Percentiles rank a stretch among this genome's conserved stretches.
These are phyloP conservation scores for Operophtera brumata DNA, from an alignment of 2,888 invertebrate species.

Conservation along the genomic window DNA sequence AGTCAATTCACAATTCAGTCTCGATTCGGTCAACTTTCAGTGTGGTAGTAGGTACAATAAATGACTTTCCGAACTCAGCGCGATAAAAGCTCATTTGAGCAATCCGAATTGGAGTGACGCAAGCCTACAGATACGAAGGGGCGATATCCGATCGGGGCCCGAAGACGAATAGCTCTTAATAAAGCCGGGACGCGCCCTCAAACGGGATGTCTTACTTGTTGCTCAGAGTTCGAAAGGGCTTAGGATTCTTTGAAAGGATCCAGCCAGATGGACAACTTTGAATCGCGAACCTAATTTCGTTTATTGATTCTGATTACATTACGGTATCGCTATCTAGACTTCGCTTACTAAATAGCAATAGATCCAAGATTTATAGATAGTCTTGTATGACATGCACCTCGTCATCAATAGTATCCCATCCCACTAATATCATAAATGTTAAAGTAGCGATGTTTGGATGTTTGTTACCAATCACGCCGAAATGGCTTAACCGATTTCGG, in stretches of 20 bases:
- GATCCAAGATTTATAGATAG: no score
- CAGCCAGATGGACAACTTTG: constrained; percentile 16
- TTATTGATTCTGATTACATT: constrained; percentile 16
- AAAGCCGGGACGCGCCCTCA: constrained; percentile 59
- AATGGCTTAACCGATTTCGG: no score
- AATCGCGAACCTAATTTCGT: constrained; percentile 11
- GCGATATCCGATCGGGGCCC: constrained; percentile 45
- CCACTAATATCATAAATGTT: no score
- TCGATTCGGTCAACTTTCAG: no score
- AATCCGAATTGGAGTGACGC: background rate
- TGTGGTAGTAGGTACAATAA: no score
- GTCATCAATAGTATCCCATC: no score
- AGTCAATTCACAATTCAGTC: no score
- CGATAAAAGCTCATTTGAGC: background rate
- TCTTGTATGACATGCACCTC: no score
- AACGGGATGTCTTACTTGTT: constrained; percentile 70
- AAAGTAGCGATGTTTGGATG: no score
- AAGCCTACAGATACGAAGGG: constrained; percentile 6
- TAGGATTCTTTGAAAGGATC: constrained; percentile 35
- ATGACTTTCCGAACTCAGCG: background rate
- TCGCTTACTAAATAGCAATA: no score
- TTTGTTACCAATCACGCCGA: no score
- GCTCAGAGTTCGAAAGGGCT: constrained; percentile 51
- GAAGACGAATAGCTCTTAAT: constrained; percentile 67
- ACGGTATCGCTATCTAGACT: no score